phyloP scores from a whole-genome alignment of 2,797 vertebrate genomes.

The Gouania willdenowi region DNA sequence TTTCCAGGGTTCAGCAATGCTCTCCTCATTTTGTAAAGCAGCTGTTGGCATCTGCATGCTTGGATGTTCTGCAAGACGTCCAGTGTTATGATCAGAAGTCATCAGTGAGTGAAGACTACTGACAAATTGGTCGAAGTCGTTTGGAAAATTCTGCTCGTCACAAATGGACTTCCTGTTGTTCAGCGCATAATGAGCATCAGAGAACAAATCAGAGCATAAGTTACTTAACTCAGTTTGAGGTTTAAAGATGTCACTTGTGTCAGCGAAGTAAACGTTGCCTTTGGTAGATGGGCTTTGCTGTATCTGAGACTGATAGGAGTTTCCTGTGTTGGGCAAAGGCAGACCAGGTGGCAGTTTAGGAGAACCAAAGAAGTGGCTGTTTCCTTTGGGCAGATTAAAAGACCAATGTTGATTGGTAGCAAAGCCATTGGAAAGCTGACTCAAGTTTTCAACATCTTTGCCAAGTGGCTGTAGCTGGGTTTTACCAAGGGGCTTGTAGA shows the following conservation, averaged over 20 bases:
- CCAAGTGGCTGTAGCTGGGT: slow-evolving; percentile 59
- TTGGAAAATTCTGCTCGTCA: slow-evolving; percentile 62
- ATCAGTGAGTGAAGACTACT: slow-evolving; percentile 72
- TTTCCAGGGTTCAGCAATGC: slow-evolving; percentile 72
- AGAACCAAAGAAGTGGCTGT: slow-evolving; percentile 49
- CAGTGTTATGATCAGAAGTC: slow-evolving; percentile 60
- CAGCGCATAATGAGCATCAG: slow-evolving; percentile 64
- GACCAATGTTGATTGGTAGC: slow-evolving; percentile 74
- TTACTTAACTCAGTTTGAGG: slow-evolving; percentile 40
- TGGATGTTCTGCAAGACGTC: slow-evolving; percentile 71
- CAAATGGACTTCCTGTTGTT: slow-evolving; percentile 66
- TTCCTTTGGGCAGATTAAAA: slow-evolving; percentile 68
- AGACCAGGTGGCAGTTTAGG: slow-evolving; percentile 73
- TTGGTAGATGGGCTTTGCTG: slow-evolving; percentile 57
- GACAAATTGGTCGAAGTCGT: slow-evolving; percentile 76
- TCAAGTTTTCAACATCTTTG: slow-evolving; percentile 68
- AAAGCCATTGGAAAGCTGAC: slow-evolving; percentile 59
- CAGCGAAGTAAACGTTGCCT: slow-evolving; percentile 63
- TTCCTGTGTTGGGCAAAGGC: slow-evolving; percentile 64
- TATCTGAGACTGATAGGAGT: slow-evolving; percentile 59
- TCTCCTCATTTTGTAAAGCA: slow-evolving; percentile 75
- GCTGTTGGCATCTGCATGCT: slow-evolving; percentile 69
- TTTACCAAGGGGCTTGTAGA: slow-evolving; percentile 36
- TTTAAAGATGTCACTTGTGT: slow-evolving; percentile 40
- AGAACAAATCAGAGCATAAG: slow-evolving; percentile 44